Conservation (phyloP, 2,113 vertebrate species). For the Peucedramus taeniatus region DNA sequence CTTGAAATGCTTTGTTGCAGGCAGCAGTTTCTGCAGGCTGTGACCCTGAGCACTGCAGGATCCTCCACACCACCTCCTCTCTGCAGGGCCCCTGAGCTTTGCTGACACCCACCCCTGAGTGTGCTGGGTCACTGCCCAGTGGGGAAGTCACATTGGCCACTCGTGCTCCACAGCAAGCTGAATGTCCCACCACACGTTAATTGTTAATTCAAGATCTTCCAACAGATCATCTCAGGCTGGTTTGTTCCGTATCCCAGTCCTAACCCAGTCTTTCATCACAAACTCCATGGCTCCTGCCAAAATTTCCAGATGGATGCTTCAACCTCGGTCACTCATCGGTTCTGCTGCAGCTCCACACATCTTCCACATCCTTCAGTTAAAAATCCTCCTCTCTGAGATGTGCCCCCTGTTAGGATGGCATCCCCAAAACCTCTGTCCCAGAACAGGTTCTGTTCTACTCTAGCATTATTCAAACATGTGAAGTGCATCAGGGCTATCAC, state of each 20-base stretch:
- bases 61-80: not conserved
- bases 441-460: not conserved
- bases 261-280: not conserved
- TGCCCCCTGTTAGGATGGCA: not conserved
- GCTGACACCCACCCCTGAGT: accelerated
- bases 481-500: not conserved
- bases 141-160: not conserved
- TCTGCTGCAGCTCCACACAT: not conserved
- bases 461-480: not conserved
- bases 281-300: not conserved
- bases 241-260: not conserved
- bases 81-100: not conserved
- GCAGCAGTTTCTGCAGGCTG: not conserved
- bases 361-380: not conserved
- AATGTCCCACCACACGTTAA: not conserved
- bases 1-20: not conserved
- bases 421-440: not conserved
- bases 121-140: accelerated
- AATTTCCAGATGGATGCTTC: not conserved
- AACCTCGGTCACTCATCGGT: accelerated
- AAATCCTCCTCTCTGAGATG: not conserved
- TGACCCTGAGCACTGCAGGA: not conserved
- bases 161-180: not conserved
- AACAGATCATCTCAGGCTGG: not conserved
- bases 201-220: not conserved